Base-by-base conservation (phyloP, 1,140 invertebrate genomes). In the Drosophila auraria region DNA sequence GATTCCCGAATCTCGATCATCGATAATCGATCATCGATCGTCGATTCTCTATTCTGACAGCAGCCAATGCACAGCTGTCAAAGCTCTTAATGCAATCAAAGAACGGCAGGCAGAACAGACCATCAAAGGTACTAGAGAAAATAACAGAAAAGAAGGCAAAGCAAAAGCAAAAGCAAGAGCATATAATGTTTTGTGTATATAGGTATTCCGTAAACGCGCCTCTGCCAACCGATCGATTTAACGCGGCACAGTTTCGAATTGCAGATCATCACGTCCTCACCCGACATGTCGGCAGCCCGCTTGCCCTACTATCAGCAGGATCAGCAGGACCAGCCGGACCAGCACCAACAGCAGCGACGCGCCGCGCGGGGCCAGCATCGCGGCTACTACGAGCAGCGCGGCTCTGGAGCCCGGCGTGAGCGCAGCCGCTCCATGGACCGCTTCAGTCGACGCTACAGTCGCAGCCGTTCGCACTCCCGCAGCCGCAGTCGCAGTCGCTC, bases 221-320 rank as follows among this genome's bases (percentile, higher is more conserved):
- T 78, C 78, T 73, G 70, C 57, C 71, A 80, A 77, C 65, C 75
- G 80, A 70, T 87, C 82, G 83, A 89, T 87, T 80, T 91, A 90
- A 90, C 86, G 86, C 79, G 86, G 86, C 86, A 90, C 80, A 90
- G 86, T 90, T 90, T 90, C 75, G 82, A 90, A 80, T 90, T 90
- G 80, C 86, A 90, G 86, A 90, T 90, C 76, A 62, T 64, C 71
- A 62, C 75, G 49, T 20, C 61, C 20, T 4, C 27, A 27, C 1
- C 25, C 45, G 74, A 81, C 44, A 91, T 91, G 87, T 87, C 87
- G 75, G 76, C 79, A 38, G 59, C 83, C 73, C 89, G 83, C 56
- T 83, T 79, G 72, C 78, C 83, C 64, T 83, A 87, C 63, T 78
- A 82, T 66, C 81, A 86, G 38, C 83, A 86, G 57, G 78, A 84